Percentiles rank a stretch among this genome's conserved stretches.
These are phyloP conservation scores for Actias luna DNA, from an alignment of 2,888 invertebrate genomes.

Conservation along the genomic window DNA sequence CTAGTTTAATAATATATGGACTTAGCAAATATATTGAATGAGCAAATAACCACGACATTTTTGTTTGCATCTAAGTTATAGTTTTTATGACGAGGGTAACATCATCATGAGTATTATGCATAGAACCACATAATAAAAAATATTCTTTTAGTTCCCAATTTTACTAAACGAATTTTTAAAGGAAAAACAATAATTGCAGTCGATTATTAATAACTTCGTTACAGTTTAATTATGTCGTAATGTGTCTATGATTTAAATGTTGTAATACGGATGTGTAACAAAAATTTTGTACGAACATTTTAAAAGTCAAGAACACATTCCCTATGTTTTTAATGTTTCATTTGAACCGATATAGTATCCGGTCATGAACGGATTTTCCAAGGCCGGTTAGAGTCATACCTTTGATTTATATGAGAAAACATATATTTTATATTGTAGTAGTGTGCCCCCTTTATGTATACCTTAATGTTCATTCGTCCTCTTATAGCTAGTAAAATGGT, in stretches of 20 bases:
- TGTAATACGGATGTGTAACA: conserved; percentile 8
- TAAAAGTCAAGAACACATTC: conserved; percentile 10
- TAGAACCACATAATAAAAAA: too few relatives aligned
- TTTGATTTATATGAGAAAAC: background rate
- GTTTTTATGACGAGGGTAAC: too few relatives aligned
- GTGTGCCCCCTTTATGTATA: too few relatives aligned
- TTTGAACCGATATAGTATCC: background rate
- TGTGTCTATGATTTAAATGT: background rate
- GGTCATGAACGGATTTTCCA: conserved; percentile 11
- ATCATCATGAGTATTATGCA: too few relatives aligned
- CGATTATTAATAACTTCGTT: background rate
- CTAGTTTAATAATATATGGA: too few relatives aligned
- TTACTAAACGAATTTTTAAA: too few relatives aligned
- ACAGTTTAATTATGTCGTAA: background rate
- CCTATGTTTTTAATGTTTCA: conserved; percentile 1
- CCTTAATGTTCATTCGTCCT: too few relatives aligned
- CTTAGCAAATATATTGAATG: too few relatives aligned
- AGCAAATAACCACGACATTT: too few relatives aligned
- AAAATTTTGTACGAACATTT: conserved; percentile 6
- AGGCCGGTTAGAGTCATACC: background rate
- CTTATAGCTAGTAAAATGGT: too few relatives aligned
- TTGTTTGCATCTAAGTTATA: too few relatives aligned
- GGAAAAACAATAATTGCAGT: background rate
- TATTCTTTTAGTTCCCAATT: too few relatives aligned
- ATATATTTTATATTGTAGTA: background rate